Percentiles rank a stretch among this genome's conserved stretches.
Evolutionary conservation across 2,888 invertebrate genomes (phyloP).

Genomic region (Maniola hyperantus): DNA sequence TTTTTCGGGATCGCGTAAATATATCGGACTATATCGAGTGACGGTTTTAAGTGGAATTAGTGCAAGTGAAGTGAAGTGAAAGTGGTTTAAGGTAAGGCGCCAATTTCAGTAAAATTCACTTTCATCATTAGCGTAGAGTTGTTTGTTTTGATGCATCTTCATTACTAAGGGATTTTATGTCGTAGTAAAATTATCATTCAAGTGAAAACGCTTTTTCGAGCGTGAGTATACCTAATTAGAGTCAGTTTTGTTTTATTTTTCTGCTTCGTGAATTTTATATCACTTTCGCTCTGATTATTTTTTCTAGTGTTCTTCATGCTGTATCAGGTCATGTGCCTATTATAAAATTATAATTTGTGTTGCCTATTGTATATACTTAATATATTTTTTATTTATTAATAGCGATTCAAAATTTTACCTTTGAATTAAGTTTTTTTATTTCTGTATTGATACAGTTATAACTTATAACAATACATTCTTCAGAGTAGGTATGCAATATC

Average conservation of each 20-base stretch:
- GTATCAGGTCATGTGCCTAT: neutral
- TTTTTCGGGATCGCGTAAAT: slow-evolving; percentile 20
- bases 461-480: no score
- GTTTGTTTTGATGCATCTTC: slow-evolving; percentile 17
- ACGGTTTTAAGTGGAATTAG: slow-evolving; percentile 41
- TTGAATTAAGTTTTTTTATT: no score
- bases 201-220: neutral
- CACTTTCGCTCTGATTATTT: neutral
- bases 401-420: no score
- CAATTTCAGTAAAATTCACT: neutral
- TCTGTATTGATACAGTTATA: no score
- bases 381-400: no score
- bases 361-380: no score
- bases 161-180: slow-evolving; percentile 7
- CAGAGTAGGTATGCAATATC: no score
- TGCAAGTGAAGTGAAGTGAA: slow-evolving; percentile 41
- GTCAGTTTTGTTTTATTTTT: neutral
- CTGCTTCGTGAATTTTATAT: neutral
- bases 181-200: slow-evolving; percentile 13
- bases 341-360: neutral
- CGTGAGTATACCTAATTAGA: neutral
- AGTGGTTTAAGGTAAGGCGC: slow-evolving; percentile 33
- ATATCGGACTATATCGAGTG: slow-evolving; percentile 33
- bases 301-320: neutral
- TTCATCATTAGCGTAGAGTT: neutral